Percentiles rank a stretch among this genome's conserved stretches.
phyloP scores from a whole-genome alignment of 1,140 invertebrate species.

The Pseudomyrmex dendroicus region DNA sequence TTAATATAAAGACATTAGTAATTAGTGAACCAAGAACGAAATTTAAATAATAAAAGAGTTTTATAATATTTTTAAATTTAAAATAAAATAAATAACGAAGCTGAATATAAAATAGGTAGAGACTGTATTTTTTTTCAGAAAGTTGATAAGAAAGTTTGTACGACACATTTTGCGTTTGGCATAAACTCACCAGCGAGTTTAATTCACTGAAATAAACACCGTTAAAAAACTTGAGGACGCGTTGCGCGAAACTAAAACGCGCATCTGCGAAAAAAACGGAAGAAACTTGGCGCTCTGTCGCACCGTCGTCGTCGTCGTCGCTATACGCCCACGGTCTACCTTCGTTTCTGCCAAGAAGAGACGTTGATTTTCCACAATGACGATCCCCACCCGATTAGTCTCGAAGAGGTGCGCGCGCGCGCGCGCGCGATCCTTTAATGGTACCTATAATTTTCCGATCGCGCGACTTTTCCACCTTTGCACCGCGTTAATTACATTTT shows the following conservation, averaged over 20 bases:
- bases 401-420: conserved; percentile 33
- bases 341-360: conserved; percentile 53
- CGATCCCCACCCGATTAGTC: conserved; percentile 30
- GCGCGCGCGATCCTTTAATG: conserved; percentile 25
- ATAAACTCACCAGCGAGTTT: conserved; percentile 34
- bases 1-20: background rate
- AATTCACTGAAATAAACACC: conserved; percentile 23
- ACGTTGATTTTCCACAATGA: conserved; percentile 48
- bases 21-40: too few relatives aligned
- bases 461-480: background rate
- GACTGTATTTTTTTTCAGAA: background rate
- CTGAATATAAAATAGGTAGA: too few relatives aligned
- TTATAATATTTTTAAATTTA: too few relatives aligned
- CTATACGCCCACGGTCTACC: conserved; percentile 7
- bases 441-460: conserved; percentile 37
- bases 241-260: conserved; percentile 37
- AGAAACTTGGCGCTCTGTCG: conserved; percentile 25
- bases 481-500: conserved; percentile 22
- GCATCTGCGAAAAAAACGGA: conserved; percentile 57
- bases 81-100: too few relatives aligned
- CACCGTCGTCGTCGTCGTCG: background rate
- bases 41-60: too few relatives aligned
- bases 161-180: background rate
- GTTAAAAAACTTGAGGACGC: background rate
- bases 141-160: too few relatives aligned